Percentiles rank a stretch among this genome's conserved stretches.
These are phyloP conservation scores for Ceuthmochares aereus DNA, from an alignment of 2,113 vertebrate species.

Conservation along the genomic window DNA sequence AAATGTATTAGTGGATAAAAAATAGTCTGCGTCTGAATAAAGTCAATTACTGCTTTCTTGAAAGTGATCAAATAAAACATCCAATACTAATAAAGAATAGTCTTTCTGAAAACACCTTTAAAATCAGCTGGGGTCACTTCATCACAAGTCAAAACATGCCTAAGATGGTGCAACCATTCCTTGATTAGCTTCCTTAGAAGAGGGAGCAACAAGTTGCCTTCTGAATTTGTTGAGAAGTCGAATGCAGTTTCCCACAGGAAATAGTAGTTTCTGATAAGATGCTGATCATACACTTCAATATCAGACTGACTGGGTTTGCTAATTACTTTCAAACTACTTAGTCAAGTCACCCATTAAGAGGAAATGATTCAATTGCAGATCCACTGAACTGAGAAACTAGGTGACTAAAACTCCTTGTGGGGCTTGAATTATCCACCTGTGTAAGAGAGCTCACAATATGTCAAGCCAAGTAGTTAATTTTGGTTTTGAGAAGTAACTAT, in stretches of 20 bases:
- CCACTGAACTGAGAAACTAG: constrained; percentile 46
- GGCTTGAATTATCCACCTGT: constrained; percentile 41
- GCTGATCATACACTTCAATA: constrained; percentile 6
- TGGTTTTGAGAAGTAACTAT: not conserved
- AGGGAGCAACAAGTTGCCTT: not conserved
- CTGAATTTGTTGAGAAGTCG: not conserved
- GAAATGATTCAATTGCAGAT: constrained; percentile 39
- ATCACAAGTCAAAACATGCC: not conserved
- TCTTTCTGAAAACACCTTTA: not conserved
- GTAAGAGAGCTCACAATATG: not conserved
- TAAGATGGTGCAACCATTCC: not conserved
- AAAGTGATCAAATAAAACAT: constrained; percentile 39
- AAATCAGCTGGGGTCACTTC: not conserved
- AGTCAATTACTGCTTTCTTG: constrained; percentile 32
- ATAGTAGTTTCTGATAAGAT: not conserved
- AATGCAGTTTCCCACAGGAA: not conserved
- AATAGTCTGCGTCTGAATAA: not conserved
- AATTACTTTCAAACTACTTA: constrained; percentile 47
- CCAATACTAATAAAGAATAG: constrained; percentile 1
- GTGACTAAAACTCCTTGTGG: constrained; percentile 27
- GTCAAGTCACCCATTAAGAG: constrained; percentile 48
- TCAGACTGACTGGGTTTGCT: constrained; percentile 16
- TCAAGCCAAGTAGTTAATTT: constrained; percentile 34
- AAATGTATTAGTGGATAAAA: constrained; percentile 51
- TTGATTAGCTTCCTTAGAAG: constrained; percentile 29